phyloP scores from a whole-genome alignment of 1,140 invertebrate genomes.

The Maconellicoccus hirsutus region DNA sequence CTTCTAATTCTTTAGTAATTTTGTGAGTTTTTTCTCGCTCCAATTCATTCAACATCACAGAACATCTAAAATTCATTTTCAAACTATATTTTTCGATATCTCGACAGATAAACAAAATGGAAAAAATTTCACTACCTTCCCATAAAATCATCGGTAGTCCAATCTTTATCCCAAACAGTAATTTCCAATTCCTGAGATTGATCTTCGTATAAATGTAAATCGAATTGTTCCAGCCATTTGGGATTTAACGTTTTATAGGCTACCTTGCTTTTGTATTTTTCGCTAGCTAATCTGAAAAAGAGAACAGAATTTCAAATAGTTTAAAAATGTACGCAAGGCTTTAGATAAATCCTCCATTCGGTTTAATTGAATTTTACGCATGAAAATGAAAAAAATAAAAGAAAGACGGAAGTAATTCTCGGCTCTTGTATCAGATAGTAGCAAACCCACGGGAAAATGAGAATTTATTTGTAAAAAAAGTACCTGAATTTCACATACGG shows the following conservation, averaged over 20 bases:
- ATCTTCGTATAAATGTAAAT: conserved; percentile 90
- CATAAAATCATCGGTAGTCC: conserved; percentile 74
- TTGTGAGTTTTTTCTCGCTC: conserved; percentile 84
- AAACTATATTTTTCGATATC: neutral
- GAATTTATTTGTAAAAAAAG: too few relatives aligned
- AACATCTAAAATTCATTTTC: conserved; percentile 45
- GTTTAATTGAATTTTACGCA: neutral
- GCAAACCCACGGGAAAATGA: conserved; percentile 1
- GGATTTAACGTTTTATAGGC: conserved; percentile 70
- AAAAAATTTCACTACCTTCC: too few relatives aligned
- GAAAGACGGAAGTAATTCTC: too few relatives aligned
- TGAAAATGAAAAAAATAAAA: neutral
- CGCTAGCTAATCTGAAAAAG: conserved; percentile 70
- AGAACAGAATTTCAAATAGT: neutral
- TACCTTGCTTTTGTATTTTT: conserved; percentile 97
- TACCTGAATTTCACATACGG: conserved; percentile 94
- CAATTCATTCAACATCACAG: conserved; percentile 71
- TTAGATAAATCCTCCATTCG: too few relatives aligned
- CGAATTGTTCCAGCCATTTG: conserved; percentile 94
- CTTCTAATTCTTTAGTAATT: conserved; percentile 78
- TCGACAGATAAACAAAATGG: too few relatives aligned
- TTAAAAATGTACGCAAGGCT: neutral
- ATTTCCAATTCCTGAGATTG: conserved; percentile 75
- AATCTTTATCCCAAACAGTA: conserved; percentile 79
- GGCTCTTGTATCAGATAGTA: too few relatives aligned